A percentile compares a stretch with the other conserved stretches of the same genome.
phyloP scores from a whole-genome alignment of 2,797 vertebrate species.

The Distichodus sexfasciatus region DNA sequence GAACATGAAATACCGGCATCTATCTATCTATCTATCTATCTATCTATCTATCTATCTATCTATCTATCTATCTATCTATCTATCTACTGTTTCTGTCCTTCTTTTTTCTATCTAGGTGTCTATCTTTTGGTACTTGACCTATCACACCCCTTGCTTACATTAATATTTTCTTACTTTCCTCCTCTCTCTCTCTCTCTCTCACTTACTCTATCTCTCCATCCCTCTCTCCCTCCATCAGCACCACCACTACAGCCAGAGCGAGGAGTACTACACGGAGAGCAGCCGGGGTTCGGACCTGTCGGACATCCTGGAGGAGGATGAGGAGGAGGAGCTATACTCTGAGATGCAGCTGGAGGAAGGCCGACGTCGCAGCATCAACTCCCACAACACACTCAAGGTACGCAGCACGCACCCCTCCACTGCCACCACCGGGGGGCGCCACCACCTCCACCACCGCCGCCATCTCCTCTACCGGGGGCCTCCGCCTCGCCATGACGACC shows the following conservation, averaged over 20 bases:
- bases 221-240: conserved; percentile 59
- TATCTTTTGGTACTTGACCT: too few relatives aligned
- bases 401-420: conserved; percentile 34
- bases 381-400: conserved; percentile 95
- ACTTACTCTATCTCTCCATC: neutral
- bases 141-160: too few relatives aligned
- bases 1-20: too few relatives aligned
- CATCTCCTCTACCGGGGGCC: conserved; percentile 26
- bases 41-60: neutral
- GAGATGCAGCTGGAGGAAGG: conserved; percentile 98
- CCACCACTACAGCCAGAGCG: conserved; percentile 86
- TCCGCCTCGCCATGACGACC: conserved; percentile 36
- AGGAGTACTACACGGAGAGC: conserved; percentile 96
- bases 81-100: too few relatives aligned
- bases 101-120: too few relatives aligned
- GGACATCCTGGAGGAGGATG: conserved; percentile 98
- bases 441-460: conserved; percentile 25
- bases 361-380: conserved; percentile 84
- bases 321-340: conserved; percentile 96
- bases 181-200: neutral
- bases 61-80: neutral
- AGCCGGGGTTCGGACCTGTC: conserved; percentile 96
- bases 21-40: neutral
- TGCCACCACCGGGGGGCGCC: conserved; percentile 22
- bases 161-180: too few relatives aligned